Evolutionary conservation across 2,797 vertebrate species (phyloP), one percentile per base, ranked within the genome.

Genomic region (Neopelma chrysocephalum): DNA sequence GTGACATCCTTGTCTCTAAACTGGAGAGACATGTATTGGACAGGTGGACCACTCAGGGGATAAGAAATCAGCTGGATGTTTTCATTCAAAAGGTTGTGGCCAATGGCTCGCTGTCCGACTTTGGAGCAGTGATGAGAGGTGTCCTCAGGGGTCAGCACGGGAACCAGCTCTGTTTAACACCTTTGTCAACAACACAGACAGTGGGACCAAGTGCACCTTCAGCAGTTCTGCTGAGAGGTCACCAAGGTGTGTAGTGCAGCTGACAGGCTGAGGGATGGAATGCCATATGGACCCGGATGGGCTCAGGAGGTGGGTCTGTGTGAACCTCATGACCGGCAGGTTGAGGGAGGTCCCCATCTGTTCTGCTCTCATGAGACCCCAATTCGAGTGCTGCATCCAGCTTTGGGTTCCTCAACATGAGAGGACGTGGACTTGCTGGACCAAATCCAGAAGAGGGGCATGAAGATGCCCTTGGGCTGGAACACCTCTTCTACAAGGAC

Each of bases 21-120:
- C 25, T 48, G 34, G 21, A 62, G 34, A 31, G 75, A 15, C 9
- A 26, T 19, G 2, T 34, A 71, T 50, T 56, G 62, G 22, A 36
- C 42, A 36, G 42, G 31, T 50, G 31, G 42, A 16, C 11, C 11
- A 9, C 14, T 32, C 26, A 56, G 14, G 31, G 31, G 50, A 5
- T 43, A 27, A 64, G 32, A 31, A 79, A 36, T 19, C 19, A 23
- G 15, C 36, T 32, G 43, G 12, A 71, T 10, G 26, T 10, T 36
- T 0, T 0, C 21, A 25, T 18, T 48, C 26, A 26, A 47, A 54
- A 50, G 9, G 11, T 10, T 48, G 20, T 7, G 6, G 27, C 38
- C 38, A 51, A 6, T 60, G 62, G 16, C 22, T 64, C 0, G 0
- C 36, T 4, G 10, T 38, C n/a, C n/a, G 13, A 25, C 40, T 20